Evolutionary conservation across 30 jellyfish, hydroid and myxozoan genomes (phyloP), one percentile per base, ranked within the genome.

Genomic region (Hydractinia symbiolongicarpus): DNA sequence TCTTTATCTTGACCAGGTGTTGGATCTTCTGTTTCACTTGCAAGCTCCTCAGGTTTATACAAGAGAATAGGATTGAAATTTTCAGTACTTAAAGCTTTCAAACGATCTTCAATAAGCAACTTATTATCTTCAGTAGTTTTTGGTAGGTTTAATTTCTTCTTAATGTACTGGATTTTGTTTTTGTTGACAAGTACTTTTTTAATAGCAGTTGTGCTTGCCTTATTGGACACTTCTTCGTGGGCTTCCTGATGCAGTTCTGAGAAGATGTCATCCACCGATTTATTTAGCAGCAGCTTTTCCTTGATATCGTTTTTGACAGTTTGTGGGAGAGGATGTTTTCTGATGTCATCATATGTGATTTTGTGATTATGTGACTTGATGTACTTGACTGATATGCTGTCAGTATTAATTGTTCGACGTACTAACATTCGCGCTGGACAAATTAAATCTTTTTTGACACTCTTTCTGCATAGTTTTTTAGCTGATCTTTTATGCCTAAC

Each of bases 161-260:
- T 54, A n/a, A 71, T n/a, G 58, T 71, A 71, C 51, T 50, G 56
- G 9, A 71, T 50, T 50, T 50, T 30, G 51, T 53, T 30, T 71
- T 50, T 71, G 9, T 71, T 58, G 9, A 71, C 51, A 7, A 71
- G 7, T 20, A 71, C 80, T 71, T 71, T 71, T 58, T 20, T 30
- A 6, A 71, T 20, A 5, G 80, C 56, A 11, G 17, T 53, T 9
- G 60, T 8, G 50, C 54, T 71, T 50, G 50, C 13, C 8, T 71
- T 58, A n/a, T 5, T n/a, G 40, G 7, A 7, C 6, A 44, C 8
- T 44, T 44, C 74, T 20, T 71, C 80, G 16, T 20, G 60, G n/a
- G 61, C 80, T 20, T 71, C 80, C 67, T 50, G 80, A 9, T 71
- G 80, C 54, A 71, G 60, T 20, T 71, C 80, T 71, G 80, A 71